Conservation (phyloP, 2,113 vertebrate species). For the Charina bottae region DNA sequence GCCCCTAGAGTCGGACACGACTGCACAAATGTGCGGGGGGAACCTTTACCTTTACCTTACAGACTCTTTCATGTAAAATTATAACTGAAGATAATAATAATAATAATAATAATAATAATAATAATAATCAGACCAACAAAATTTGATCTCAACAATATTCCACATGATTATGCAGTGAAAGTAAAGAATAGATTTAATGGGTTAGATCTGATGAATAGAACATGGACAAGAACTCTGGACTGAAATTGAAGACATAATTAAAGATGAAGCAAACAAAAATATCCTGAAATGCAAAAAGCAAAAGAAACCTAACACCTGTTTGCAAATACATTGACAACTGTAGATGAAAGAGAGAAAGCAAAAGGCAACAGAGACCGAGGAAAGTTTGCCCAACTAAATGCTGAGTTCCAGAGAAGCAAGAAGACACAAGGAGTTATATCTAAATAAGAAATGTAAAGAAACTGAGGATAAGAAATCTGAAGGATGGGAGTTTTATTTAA, state of each 20-base stretch:
- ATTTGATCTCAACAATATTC: background rate
- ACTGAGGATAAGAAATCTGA: background rate
- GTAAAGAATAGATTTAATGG: background rate
- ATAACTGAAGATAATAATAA: background rate
- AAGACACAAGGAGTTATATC: background rate
- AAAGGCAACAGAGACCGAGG: background rate
- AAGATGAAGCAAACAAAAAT: background rate
- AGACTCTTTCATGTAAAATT: background rate
- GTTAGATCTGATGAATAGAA: background rate
- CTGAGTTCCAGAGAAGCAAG: background rate
- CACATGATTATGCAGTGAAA: background rate
- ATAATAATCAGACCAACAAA: background rate
- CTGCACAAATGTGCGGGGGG: too few relatives aligned
- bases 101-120: background rate
- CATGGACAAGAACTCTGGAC: background rate
- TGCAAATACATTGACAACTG: background rate
- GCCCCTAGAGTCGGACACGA: too few relatives aligned
- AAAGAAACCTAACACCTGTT: background rate
- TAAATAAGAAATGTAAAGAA: background rate
- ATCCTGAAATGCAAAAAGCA: background rate
- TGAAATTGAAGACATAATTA: background rate
- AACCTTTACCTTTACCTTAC: too few relatives aligned
- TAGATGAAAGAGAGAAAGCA: background rate
- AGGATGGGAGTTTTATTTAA: background rate
- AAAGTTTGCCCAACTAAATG: background rate